Conservation (phyloP, 1,140 invertebrate species). For the Globodera rostochiensis region DNA sequence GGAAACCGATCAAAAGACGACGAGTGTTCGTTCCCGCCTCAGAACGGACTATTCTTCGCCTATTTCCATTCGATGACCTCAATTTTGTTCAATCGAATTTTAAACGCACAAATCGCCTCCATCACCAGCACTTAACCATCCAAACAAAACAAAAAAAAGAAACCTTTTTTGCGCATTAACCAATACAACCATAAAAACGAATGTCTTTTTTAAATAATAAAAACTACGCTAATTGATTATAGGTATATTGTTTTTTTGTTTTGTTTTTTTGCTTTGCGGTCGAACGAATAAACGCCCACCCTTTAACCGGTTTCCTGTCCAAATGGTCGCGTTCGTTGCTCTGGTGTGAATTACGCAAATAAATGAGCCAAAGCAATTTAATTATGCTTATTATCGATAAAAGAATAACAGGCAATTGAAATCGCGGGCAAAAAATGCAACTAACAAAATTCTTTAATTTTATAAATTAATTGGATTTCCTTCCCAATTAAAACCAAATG, state of each 20-base stretch:
- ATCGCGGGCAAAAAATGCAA: too few relatives aligned
- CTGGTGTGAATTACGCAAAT: too few relatives aligned
- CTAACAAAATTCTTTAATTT: too few relatives aligned
- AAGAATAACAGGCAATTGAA: too few relatives aligned
- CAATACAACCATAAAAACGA: not conserved
- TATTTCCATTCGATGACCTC: not conserved
- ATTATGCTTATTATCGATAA: too few relatives aligned
- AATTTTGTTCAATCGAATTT: not conserved
- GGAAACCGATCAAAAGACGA: conserved; percentile 8
- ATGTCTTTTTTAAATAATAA: not conserved
- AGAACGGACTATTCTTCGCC: not conserved
- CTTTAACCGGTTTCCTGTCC: not conserved
- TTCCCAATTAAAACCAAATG: not conserved
- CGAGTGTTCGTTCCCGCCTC: not conserved
- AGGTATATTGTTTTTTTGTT: not conserved
- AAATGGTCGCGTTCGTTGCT: too few relatives aligned
- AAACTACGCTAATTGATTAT: not conserved
- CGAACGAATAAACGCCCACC: not conserved
- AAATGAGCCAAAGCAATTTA: too few relatives aligned
- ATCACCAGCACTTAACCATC: not conserved
- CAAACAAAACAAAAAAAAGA: not conserved
- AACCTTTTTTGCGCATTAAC: not conserved
- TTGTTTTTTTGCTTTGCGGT: not conserved
- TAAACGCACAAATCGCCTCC: not conserved
- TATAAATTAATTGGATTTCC: not conserved